Evolutionary conservation across 2,888 invertebrate genomes (phyloP), one percentile per base, ranked within the genome.

Genomic region (Leptinotarsa juncta): DNA sequence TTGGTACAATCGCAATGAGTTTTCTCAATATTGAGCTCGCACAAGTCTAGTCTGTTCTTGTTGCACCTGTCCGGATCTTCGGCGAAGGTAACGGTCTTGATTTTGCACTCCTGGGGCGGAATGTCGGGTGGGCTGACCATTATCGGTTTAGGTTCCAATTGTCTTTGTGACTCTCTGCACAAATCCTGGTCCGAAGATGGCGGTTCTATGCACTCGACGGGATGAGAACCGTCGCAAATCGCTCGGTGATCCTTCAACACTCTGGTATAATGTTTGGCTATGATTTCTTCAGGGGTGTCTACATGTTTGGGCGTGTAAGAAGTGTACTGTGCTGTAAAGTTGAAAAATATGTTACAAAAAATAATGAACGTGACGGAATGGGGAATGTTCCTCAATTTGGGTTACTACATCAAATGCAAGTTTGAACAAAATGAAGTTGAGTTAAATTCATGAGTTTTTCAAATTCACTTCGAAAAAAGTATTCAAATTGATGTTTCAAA

Each of bases 261-360:
- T 14, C 83, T 82, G 16, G 85, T 83, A 71, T 88, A 88, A 77
- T 87, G 87, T 76, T 88, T 87, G 49, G 85, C 81, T 53, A 82
- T 74, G n/a, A 83, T 84, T 81, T 88, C 87, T 82, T 87, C 86
- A 5, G 85, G 84, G 3, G 87, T 87, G 65, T 87, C 87, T 49
- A 87, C 82, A 71, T 87, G 87, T 79, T 87, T 86, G 16, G 87
- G 87, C 26, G 83, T 84, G 73, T 82, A 84, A 1, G 81, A 81
- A 16, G 81, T 77, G 50, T 80, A 81, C 77, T 81, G 75, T 2
- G 79, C 81, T 81, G 67, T 68, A 76, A 75, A 65, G 15, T 20
- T 20, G 10, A 51, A 26, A 23, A 18, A 23, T 18, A 51, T 32
- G 18, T 50, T 51, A 57, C 16, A 55, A 18, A 50, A 32, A 26